These are phyloP conservation scores for Drosophila tristis DNA, from an alignment of 1,140 invertebrate species.

Conservation along the genomic window DNA sequence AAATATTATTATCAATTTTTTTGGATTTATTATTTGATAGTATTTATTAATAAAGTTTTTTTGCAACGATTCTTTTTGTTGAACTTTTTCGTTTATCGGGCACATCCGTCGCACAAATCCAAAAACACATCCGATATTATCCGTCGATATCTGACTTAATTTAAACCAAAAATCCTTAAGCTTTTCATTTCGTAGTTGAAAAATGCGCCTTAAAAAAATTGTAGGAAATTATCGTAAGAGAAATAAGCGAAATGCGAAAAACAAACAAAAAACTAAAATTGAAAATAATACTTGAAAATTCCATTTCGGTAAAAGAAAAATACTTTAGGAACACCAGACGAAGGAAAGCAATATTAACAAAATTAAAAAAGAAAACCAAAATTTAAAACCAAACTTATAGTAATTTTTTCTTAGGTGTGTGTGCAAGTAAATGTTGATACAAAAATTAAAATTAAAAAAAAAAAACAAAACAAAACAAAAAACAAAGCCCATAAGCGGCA, in stretches of 20 bases:
- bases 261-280: slow-evolving; percentile 22
- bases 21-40: slow-evolving; percentile 66
- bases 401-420: slow-evolving; percentile 57
- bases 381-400: slow-evolving; percentile 23
- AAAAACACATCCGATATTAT: slow-evolving; percentile 21
- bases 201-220: slow-evolving; percentile 59
- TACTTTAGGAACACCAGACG: slow-evolving; percentile 47
- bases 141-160: slow-evolving; percentile 33
- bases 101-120: slow-evolving; percentile 18
- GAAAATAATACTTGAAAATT: slow-evolving; percentile 24
- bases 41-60: slow-evolving; percentile 81
- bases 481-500: slow-evolving; percentile 7
- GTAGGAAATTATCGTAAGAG: slow-evolving; percentile 47
- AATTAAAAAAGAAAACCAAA: slow-evolving; percentile 33
- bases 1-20: slow-evolving; percentile 51
- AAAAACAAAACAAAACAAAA: slow-evolving; percentile 25
- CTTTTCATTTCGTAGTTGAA: slow-evolving; percentile 50
- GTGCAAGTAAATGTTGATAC: slow-evolving; percentile 40
- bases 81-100: slow-evolving; percentile 2
- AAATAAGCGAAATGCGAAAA: slow-evolving; percentile 7
- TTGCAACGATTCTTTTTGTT: slow-evolving; percentile 54
- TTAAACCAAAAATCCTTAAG: slow-evolving; percentile 3
- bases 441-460: slow-evolving; percentile 17
- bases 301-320: slow-evolving; percentile 45
- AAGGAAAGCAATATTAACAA: slow-evolving; percentile 67